Base-by-base conservation (phyloP, 1,140 invertebrate species). In the Heliconius nattereri region DNA sequence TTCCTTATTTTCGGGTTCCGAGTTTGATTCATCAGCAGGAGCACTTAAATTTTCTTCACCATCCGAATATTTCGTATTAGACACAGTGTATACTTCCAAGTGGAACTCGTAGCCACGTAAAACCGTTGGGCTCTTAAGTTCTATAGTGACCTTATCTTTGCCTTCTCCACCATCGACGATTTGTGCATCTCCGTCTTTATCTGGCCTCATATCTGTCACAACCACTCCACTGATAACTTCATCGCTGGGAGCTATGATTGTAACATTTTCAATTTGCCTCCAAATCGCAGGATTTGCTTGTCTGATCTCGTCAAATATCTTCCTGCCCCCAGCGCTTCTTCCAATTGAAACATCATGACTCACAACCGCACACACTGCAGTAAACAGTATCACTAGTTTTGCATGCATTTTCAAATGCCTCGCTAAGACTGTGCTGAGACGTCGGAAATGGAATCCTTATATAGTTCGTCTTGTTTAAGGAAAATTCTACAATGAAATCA, bases 51-150 rank as follows among this genome's bases (percentile, higher is more conserved):
- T 37, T 77, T 77, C 76, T 76, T 80, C 83, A 57, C 35, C 78
- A 54, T 80, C 71, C 66, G 76, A 73, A 32, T 32, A 60, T 72
- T 49, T 52, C 2, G 72, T 78, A 45, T 84, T 80, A 7, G 85
- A 78, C 20, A 77, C 72, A 9, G 86, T 82, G 52, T 85, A 93
- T 0, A 90, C 90, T 87, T 90, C 82, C 11, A 94, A 84, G 16
- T 88, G 85, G 74, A 93, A 94, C 23, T 90, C 87, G 71, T 90
- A 92, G 45, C 92, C 92, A 80, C 92, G 82, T 45, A 94, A 86
- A 23, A 87, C 85, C 8, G 90, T 87, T 7, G 92, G 92, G 66
- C 92, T 91, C 81, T 93, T 91, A 1, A 94, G 75, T 84, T 92
- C 89, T 77, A 94, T 85, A 7, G 91, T 92, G 35, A 94, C 91